Evolutionary conservation across 2,797 vertebrate species (phyloP), one percentile per base, ranked within the genome.

Genomic region (Anomalospiza imberbis): DNA sequence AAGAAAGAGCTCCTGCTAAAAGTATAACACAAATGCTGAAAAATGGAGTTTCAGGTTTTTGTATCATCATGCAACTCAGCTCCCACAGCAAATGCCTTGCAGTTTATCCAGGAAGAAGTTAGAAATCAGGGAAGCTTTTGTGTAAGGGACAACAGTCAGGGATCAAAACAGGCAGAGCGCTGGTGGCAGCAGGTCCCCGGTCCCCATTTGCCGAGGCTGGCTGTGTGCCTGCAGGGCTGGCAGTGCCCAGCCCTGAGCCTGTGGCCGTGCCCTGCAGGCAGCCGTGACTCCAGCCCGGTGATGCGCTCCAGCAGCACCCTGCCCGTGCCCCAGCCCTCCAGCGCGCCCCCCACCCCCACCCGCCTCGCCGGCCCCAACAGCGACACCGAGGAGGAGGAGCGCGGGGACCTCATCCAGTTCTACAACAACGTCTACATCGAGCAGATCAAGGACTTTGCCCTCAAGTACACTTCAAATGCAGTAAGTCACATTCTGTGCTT

Each of bases 391-490:
- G 98, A 98, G 77, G 98, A 99, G 47, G 98, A 99, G 90, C 97
- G 98, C 13, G 99, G 98, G 14, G 98, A 99, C 96, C 98, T 99
- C 68, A 99, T 99, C 91, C 98, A 98, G 70, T 99, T 99, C 97
- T 99, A 99, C 93, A 99, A 99, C 95, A 98, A 95, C 15, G 93
- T 99, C 92, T 99, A 99, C 83, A 97, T 98, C 36, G 98, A 98
- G 87, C 98, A 98, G 77, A 98, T 99, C 61, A 98, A 98, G 62
- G 94, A 91, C 16, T 99, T 99, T 29, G 99, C 98, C 88, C 95
- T 98, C 51, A 98, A 98, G 89, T 99, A 99, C 78, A 98, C 98
- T 0, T 91, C 97, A 18, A 97, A 74, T 17, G 28, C 40, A 7
- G 98, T 98, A 91, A 98, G 97, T 97, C 11, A 32, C 7, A 7